Base-by-base conservation (phyloP, 2,797 vertebrate genomes). In the Galagoides demidoff region DNA sequence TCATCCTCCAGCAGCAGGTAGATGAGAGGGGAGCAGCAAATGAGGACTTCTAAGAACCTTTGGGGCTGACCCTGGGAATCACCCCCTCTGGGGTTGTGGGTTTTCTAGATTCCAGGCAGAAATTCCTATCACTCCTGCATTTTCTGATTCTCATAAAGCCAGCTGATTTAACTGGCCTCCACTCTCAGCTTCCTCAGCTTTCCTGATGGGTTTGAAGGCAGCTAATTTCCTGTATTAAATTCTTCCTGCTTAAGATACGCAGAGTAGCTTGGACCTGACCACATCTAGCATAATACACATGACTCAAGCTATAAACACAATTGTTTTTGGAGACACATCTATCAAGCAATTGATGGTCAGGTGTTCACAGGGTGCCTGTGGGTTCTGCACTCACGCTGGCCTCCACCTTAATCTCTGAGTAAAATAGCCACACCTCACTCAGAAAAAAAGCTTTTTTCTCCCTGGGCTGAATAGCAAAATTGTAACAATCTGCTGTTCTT, bases 171-270 rank as follows among this genome's bases (percentile, higher is more conserved):
- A 55, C 5, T 68, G 31, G 61, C 17, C 16, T 13, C 13, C 43
- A 34, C 1, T 57, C 84, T 73, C 61, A 20, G 2, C 29, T 87
- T 16, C 68, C 27, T 12, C 27, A 81, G 31, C 5, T 82, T 78
- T 70, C 7, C 34, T n/a, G n/a, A 7, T 61, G 27, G 49, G 82
- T 88, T 90, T 81, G 6, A 77, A 95, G 89, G 63, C 9, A 76
- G 31, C 6, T 92, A 29, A 66, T 83, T 85, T 71, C 37, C 66
- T 91, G 39, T 49, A 59, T 76, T 78, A 83, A 94, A 49, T 90
- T 61, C 19, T 95, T 71, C 45, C 57, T 90, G 25, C 45, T 84
- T 74, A 59, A 94, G 87, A 64, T 64, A 93, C 13, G 68, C 61
- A 37, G 34, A 74, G 43, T 64, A 25, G 34, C 43, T 83, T 90